Percentiles rank a stretch among this genome's conserved stretches.
These are phyloP conservation scores for Decapterus maruadsi DNA, from an alignment of 2,797 vertebrate species.

Conservation along the genomic window DNA sequence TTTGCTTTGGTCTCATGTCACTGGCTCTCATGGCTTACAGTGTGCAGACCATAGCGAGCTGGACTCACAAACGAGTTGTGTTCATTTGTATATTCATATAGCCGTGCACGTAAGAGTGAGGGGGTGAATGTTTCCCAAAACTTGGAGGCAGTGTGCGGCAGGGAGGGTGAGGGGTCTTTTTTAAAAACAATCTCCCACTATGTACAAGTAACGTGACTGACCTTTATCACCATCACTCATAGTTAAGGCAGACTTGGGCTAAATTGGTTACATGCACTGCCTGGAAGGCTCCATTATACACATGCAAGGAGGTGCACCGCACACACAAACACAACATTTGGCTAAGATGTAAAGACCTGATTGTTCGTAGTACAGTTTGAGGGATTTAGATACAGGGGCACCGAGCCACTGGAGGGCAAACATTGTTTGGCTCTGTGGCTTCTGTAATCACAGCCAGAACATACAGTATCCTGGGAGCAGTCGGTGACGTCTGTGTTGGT, in stretches of 20 bases:
- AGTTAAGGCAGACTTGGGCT: conserved; percentile 65
- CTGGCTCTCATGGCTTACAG: conserved; percentile 78
- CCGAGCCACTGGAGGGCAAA: conserved; percentile 39
- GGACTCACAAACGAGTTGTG: conserved; percentile 59
- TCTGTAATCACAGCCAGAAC: conserved; percentile 40
- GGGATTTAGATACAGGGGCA: conserved; percentile 46
- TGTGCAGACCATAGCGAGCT: conserved; percentile 65
- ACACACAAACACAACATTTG: conserved; percentile 48
- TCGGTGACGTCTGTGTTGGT: conserved; percentile 6
- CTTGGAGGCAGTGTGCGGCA: conserved; percentile 13
- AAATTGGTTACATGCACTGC: conserved; percentile 78
- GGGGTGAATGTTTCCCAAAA: conserved; percentile 36
- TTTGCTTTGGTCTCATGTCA: conserved; percentile 86
- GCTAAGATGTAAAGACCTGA: conserved; percentile 45
- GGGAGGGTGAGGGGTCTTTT: conserved; percentile 47
- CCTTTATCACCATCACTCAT: conserved; percentile 75
- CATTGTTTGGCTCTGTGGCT: conserved; percentile 24
- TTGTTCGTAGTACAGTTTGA: conserved; percentile 44
- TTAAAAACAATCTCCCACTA: conserved; percentile 78
- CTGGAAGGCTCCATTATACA: conserved; percentile 56
- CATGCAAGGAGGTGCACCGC: conserved; percentile 35
- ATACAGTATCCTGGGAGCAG: conserved; percentile 18
- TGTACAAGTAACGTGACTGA: conserved; percentile 60
- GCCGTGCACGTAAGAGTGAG: conserved; percentile 19
- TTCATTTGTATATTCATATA: conserved; percentile 52